A percentile compares a stretch with the other conserved stretches of the same genome.
These are phyloP conservation scores for Lacanobia wlatinum DNA, from an alignment of 2,888 invertebrate species.

Conservation along the genomic window DNA sequence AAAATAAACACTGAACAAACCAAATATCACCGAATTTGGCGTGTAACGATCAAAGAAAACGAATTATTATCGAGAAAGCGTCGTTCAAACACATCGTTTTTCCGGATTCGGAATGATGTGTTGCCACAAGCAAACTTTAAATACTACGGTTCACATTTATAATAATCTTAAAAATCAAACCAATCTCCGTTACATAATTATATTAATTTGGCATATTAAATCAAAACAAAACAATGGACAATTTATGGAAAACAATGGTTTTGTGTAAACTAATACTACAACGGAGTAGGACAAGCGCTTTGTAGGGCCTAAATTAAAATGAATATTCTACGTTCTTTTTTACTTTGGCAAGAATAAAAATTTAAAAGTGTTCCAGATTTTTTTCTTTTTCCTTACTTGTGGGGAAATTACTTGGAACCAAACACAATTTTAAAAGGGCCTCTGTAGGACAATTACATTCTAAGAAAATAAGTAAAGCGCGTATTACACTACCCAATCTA, in stretches of 20 bases:
- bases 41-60: conserved; percentile 73
- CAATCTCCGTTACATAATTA: too few relatives aligned
- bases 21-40: conserved; percentile 69
- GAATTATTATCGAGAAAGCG: conserved; percentile 76
- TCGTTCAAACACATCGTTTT: conserved; percentile 75
- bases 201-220: not conserved
- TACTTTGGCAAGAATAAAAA: conserved; percentile 9
- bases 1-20: conserved; percentile 69
- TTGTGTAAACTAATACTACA: too few relatives aligned
- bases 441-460: too few relatives aligned
- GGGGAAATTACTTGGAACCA: not conserved
- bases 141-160: not conserved
- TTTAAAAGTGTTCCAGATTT: not conserved
- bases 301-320: not conserved
- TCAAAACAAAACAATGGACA: too few relatives aligned
- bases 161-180: not conserved
- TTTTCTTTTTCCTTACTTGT: not conserved
- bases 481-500: too few relatives aligned
- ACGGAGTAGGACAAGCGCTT: not conserved
- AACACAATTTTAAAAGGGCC: not conserved
- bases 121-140: conserved; percentile 55
- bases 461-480: too few relatives aligned
- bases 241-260: not conserved
- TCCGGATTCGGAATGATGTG: conserved; percentile 66
- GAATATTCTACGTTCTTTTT: not conserved